These are phyloP conservation scores for Microtus oregoni DNA, from an alignment of 2,113 vertebrate species.

Conservation along the genomic window DNA sequence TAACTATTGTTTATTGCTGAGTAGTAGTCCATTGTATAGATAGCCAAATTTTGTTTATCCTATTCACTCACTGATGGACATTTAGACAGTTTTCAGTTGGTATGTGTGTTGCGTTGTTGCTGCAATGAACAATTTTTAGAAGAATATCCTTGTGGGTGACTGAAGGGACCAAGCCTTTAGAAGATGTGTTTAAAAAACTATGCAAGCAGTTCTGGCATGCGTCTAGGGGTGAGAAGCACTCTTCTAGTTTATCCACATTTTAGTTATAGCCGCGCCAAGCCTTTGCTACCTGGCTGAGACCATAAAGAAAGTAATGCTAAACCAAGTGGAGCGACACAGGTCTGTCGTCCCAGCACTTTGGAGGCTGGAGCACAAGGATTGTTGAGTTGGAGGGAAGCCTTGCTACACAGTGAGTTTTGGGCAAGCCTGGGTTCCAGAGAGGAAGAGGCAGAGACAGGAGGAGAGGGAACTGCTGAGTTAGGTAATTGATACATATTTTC, in stretches of 20 bases:
- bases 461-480: background rate
- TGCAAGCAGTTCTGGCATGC: background rate
- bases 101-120: background rate
- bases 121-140: background rate
- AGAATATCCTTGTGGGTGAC: background rate
- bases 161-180: background rate
- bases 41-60: background rate
- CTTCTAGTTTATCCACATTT: conserved; percentile 7
- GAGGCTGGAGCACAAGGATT: background rate
- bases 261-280: background rate
- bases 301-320: background rate
- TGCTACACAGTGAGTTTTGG: background rate
- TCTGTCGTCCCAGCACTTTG: background rate
- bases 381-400: background rate
- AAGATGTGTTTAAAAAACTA: conserved; percentile 36
- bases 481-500: background rate
- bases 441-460: background rate
- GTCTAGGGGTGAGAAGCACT: background rate
- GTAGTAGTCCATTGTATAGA: background rate
- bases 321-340: background rate
- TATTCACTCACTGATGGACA: background rate
- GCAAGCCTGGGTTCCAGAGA: background rate
- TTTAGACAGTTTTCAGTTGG: conserved; percentile 15
- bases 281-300: background rate
- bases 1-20: background rate